phyloP scores from a whole-genome alignment of 2,888 invertebrate species.

The Megaustenia siamemsis region DNA sequence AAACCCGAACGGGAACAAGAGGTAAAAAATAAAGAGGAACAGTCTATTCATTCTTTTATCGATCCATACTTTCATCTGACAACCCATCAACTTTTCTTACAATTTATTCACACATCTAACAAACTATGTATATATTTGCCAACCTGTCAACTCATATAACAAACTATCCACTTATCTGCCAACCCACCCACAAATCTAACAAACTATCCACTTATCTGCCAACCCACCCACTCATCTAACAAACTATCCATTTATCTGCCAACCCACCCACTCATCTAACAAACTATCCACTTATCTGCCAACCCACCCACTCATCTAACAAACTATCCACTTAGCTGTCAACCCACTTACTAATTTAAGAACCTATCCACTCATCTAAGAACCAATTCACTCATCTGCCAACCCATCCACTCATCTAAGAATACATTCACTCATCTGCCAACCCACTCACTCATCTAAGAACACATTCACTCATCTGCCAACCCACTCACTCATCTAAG shows the following conservation, averaged over 20 bases:
- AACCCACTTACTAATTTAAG: background rate
- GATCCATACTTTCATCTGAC: no score
- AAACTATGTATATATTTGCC: no score
- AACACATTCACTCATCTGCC: no score
- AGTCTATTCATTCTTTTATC: no score
- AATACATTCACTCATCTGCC: slow-evolving; percentile 3
- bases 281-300: background rate
- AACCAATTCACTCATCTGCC: background rate
- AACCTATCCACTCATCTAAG: slow-evolving; percentile 2
- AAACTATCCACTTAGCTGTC: background rate
- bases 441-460: no score
- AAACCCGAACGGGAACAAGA: no score
- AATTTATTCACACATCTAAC: no score
- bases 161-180: background rate
- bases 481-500: no score
- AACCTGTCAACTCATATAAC: background rate
- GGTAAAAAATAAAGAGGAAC: no score
- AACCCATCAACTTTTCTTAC: no score
- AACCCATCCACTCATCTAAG: background rate
- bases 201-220: background rate
- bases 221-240: background rate
- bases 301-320: background rate
- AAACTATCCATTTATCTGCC: background rate
- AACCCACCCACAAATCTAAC: background rate
- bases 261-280: background rate